A percentile compares a stretch with the other conserved stretches of the same genome.
Conservation (phyloP, 2,113 vertebrate species). For the Oenanthe melanoleuca region DNA sequence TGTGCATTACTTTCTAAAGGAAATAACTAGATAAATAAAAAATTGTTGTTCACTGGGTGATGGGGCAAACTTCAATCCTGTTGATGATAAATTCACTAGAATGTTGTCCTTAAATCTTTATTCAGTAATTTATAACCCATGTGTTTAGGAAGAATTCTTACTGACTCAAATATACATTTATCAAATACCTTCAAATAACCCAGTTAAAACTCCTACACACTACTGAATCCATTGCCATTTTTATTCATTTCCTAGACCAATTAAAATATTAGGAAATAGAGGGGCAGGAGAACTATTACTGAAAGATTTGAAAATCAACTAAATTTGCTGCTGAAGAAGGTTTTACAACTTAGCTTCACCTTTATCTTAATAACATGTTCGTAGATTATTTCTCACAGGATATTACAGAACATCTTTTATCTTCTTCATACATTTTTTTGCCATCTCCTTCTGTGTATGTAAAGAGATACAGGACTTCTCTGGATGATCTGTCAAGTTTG, state of each 20-base stretch:
- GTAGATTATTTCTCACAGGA: background rate
- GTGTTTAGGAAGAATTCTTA: background rate
- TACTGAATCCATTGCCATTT: background rate
- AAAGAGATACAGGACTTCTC: background rate
- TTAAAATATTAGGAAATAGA: background rate
- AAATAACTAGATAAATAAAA: background rate
- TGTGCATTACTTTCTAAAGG: background rate
- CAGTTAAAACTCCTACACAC: background rate
- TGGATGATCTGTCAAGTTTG: background rate
- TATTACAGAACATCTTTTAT: background rate
- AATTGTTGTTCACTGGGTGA: background rate
- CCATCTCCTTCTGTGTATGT: background rate
- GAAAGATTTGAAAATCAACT: background rate
- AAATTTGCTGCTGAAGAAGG: background rate
- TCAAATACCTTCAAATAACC: background rate
- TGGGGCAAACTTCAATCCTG: background rate
- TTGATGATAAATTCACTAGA: background rate
- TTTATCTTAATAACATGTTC: background rate
- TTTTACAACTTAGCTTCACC: background rate
- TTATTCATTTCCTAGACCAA: background rate
- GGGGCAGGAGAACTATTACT: background rate
- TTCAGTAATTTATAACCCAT: background rate
- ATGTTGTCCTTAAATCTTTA: background rate
- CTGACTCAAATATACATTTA: background rate
- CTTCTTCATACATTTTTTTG: background rate